Percentiles rank a stretch among this genome's conserved stretches.
phyloP scores from a whole-genome alignment of 2,113 vertebrate genomes.

The Forbesichthys agassizii region DNA sequence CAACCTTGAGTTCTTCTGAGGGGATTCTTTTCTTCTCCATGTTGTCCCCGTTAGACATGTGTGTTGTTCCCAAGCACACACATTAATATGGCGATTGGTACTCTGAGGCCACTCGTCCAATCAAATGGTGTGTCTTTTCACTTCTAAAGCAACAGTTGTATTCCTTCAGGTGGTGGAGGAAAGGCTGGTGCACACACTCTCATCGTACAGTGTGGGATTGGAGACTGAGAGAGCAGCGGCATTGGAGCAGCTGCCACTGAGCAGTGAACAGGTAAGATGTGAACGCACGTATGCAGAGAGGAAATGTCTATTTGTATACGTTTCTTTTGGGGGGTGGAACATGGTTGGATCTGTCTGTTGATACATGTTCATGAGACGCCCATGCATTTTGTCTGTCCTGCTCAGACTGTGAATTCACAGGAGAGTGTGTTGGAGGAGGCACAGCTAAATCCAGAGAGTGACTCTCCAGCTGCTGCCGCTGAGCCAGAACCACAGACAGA shows the following conservation, averaged over 20 bases:
- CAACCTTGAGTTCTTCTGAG: no score
- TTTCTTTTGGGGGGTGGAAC: no score
- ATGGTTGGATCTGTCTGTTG: background rate
- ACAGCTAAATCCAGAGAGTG: conserved; percentile 38
- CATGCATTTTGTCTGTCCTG: conserved; percentile 5
- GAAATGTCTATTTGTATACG: no score
- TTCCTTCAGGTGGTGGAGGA: conserved; percentile 77
- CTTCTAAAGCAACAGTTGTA: background rate
- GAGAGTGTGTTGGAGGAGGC: conserved; percentile 64
- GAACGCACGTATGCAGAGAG: background rate
- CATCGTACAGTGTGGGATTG: conserved; percentile 67
- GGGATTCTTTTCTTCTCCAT: no score
- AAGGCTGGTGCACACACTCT: conserved; percentile 58
- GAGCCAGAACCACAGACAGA: conserved; percentile 57
- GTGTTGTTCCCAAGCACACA: no score
- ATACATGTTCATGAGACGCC: background rate
- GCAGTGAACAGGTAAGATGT: conserved; percentile 64
- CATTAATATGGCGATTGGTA: no score
- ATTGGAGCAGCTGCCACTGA: conserved; percentile 65
- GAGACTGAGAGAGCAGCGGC: conserved; percentile 58
- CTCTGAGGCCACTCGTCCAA: no score
- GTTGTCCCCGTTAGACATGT: no score
- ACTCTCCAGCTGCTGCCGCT: conserved; percentile 37
- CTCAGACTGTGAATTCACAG: conserved; percentile 70
- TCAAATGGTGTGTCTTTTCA: background rate